Conservation (phyloP, 2,888 invertebrate genomes). For the Mesoligia furuncula region DNA sequence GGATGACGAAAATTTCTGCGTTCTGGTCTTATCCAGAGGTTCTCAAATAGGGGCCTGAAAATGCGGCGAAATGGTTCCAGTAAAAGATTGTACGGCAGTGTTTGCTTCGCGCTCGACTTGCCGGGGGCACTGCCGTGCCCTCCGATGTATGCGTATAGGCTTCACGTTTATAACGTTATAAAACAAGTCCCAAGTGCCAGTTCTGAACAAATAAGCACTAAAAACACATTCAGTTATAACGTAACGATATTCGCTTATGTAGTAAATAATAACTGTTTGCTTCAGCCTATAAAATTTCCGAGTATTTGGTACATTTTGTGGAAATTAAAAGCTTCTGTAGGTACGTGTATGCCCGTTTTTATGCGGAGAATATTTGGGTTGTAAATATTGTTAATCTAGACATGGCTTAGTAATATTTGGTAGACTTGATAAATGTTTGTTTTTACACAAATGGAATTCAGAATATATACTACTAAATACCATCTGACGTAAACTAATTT, state of each 20-base stretch:
- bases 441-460: not conserved
- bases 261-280: slow-evolving; percentile 48
- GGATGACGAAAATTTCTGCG: no score
- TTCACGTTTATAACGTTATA: slow-evolving; percentile 37
- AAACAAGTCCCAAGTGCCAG: slow-evolving; percentile 33
- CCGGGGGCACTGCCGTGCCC: no score
- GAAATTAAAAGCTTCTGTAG: slow-evolving; percentile 41
- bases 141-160: slow-evolving; percentile 21
- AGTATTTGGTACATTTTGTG: slow-evolving; percentile 20
- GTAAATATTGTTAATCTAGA: slow-evolving; percentile 20
- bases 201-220: slow-evolving; percentile 52
- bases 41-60: no score
- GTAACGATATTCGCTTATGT: slow-evolving; percentile 37
- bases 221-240: slow-evolving; percentile 47
- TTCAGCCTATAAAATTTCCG: slow-evolving; percentile 44
- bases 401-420: slow-evolving; percentile 1
- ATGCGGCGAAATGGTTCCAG: no score
- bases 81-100: no score
- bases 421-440: not conserved
- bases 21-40: no score
- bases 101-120: no score
- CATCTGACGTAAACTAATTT: not conserved
- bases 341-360: slow-evolving; percentile 24
- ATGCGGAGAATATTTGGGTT: slow-evolving; percentile 7
- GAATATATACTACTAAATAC: not conserved